Evolutionary conservation across 2,888 invertebrate species (phyloP), one percentile per base, ranked within the genome.

Genomic region (Griposia aprilina): DNA sequence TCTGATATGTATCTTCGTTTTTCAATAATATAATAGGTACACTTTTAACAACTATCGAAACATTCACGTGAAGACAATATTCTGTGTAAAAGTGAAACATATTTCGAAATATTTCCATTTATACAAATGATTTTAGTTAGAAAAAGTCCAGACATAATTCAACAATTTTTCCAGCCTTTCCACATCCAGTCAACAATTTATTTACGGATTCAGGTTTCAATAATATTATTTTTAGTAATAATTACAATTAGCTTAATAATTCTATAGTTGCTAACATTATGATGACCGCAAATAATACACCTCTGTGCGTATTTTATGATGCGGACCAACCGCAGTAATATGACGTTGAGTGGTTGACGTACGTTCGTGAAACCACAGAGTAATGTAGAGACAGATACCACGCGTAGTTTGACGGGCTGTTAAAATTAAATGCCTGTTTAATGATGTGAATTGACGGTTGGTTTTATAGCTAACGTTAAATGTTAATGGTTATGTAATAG

Each of bases 281-380:
- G 52, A 76, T 73, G 67, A 83, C 83, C 80, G 41, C 83, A 85
- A 77, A 78, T 80, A 66, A 81, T 80, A 67, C 74, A 74, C 75
- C 78, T 81, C 66, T 81, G 70, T 72, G 59, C 62, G 57, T 72
- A 84, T 86, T 87, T 85, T 86, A 88, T 88, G 83, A 88, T 74
- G 82, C 80, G 69, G 63, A 88, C 80, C 81, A 83, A 89, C 87
- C 82, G 68, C 86, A 80, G 70, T 83, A 84, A 80, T 84, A 81
- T 82, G 78, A 82, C 75, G 72, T 69, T 75, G 70, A 72, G 74
- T 60, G 78, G 77, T 82, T 76, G 81, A 76, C 75, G 70, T 82
- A 63, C 76, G 65, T 80, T 80, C 55, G 55, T 82, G 60, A 6
- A 59, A 63, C 76, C 84, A 87, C 85, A 82, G 63, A 73, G 78